Evolutionary conservation across 1,140 invertebrate genomes (phyloP).

Genomic region (Diorhabda carinulata): DNA sequence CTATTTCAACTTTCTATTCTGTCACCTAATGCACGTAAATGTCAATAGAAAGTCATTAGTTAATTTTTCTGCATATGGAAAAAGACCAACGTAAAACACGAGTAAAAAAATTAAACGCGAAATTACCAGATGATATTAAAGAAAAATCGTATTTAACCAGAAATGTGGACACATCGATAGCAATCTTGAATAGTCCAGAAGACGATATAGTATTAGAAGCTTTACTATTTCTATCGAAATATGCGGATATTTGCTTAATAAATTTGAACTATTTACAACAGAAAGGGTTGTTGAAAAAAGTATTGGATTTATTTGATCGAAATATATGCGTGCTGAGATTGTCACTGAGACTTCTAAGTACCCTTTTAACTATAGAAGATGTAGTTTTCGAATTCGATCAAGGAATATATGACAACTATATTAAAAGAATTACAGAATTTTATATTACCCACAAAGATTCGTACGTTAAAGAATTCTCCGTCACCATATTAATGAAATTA

Average conservation of each 20-base stretch:
- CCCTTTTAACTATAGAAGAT: constrained; percentile 26
- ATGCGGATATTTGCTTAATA: constrained; percentile 32
- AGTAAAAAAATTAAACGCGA: constrained; percentile 23
- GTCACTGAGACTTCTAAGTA: constrained; percentile 28
- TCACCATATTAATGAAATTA: constrained; percentile 28
- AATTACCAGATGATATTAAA: constrained; percentile 28
- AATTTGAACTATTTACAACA: constrained; percentile 29
- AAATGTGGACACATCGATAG: constrained; percentile 36
- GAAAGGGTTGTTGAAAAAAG: constrained; percentile 28
- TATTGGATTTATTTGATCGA: constrained; percentile 27
- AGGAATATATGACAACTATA: constrained; percentile 28
- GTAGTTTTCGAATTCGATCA: constrained; percentile 31
- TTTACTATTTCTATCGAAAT: constrained; percentile 37
- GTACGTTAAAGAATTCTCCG: constrained; percentile 29
- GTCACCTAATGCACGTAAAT: too few species aligned
- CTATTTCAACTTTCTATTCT: too few species aligned
- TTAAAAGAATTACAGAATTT: constrained; percentile 29
- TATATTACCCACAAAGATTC: constrained; percentile 30
- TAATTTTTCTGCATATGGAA: too few species aligned
- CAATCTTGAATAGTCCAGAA: constrained; percentile 37
- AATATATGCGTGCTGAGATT: constrained; percentile 35
- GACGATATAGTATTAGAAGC: constrained; percentile 34
- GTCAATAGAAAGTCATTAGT: too few species aligned
- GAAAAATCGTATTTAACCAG: constrained; percentile 34
- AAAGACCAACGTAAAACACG: background rate